phyloP scores from a whole-genome alignment of 2,113 vertebrate species.

The Ardeotis arabs region DNA sequence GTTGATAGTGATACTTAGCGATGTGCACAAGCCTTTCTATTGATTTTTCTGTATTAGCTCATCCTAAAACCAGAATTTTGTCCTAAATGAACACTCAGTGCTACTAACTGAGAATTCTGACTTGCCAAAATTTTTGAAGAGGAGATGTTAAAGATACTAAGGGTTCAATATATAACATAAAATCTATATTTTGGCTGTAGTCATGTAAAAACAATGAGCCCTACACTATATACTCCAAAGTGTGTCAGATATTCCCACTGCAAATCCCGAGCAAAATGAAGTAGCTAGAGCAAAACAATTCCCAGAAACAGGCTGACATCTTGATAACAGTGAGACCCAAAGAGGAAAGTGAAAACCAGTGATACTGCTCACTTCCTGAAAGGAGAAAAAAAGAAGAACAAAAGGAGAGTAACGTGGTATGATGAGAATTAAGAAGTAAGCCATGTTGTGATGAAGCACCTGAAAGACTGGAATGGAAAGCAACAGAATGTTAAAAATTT shows the following conservation, averaged over 20 bases:
- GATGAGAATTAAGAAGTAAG: background rate
- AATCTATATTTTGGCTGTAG: background rate
- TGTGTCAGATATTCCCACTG: background rate
- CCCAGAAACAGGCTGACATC: background rate
- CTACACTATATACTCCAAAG: background rate
- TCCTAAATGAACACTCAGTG: background rate
- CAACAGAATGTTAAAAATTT: background rate
- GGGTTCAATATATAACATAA: background rate
- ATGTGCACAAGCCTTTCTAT: background rate
- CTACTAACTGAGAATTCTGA: background rate
- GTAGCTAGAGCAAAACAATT: background rate
- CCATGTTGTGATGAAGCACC: background rate
- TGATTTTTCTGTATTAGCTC: background rate
- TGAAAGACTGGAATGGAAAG: background rate
- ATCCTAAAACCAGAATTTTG: background rate
- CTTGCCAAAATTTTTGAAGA: background rate
- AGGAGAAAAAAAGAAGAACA: background rate
- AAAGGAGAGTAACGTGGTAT: background rate
- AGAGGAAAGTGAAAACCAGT: background rate
- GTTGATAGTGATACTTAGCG: background rate
- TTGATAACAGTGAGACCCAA: background rate
- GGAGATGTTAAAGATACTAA: background rate
- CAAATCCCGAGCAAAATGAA: background rate
- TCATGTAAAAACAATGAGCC: background rate
- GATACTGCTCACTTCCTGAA: background rate